Base-by-base conservation (phyloP, 2,797 vertebrate genomes). In the Pseudopleuronectes americanus region DNA sequence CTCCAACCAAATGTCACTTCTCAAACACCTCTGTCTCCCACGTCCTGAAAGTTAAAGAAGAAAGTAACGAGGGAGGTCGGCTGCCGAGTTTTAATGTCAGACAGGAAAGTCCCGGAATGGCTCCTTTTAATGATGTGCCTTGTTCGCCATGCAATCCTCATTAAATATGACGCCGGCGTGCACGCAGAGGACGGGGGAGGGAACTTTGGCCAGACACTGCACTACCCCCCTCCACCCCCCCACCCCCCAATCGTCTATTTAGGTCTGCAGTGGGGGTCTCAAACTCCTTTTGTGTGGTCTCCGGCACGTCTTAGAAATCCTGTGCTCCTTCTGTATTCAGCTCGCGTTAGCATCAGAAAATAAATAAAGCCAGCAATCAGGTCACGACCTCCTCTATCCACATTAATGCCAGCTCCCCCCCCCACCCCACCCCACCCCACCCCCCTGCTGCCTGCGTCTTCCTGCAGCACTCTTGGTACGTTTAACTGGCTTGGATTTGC, bases 11-110 rank as follows among this genome's bases (percentile, higher is more conserved):
- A 96, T 95, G 94, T 93, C 93, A 94, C 96, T 96, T 96, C 95
- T 93, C 93, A 92, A 95, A 90, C 71, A 77, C 65, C 24, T 5
- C 60, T 54, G 71, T 70, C 65, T 81, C 77, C 70, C 82, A 66
- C 82, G 85, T 85, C 79, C 77, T 91, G 82, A 87, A 89, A 86
- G 72, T 68, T 64, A 66, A 86, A 85, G 86, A 90, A 83, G 90
- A 95, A 95, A 92, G 91, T 95, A 95, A 96, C 95, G 94, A 82
- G 81, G 89, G 83, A 92, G 92, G 88, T 87, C 90, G 93, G 94
- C 89, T 95, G 89, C 96, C 96, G 95, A 94, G 92, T 96, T 96
- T 95, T 96, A 95, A 95, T 95, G 93, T 94, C 93, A 94, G 95
- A 93, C 90, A 93, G 93, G 93, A 94, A 95, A 94, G 95, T 94